Conservation (phyloP, 2,888 invertebrate genomes). For the Phanerotoma sp. region DNA sequence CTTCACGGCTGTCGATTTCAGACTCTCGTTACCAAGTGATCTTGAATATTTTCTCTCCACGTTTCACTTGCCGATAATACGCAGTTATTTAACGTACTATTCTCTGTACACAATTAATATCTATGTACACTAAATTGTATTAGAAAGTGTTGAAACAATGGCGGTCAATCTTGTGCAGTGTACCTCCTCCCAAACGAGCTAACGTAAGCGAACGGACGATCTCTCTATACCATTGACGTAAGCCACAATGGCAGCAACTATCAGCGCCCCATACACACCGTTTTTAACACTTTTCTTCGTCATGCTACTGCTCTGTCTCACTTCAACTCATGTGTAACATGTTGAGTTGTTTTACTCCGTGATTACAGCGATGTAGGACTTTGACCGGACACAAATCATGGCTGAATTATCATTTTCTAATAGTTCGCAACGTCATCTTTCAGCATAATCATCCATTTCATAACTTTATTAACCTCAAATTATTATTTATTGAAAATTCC, state of each 20-base stretch:
- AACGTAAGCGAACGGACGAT: constrained; percentile 34
- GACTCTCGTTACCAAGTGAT: constrained; percentile 10
- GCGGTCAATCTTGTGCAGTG: neutral
- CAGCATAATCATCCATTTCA: no score
- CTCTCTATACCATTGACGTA: constrained; percentile 53
- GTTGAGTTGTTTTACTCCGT: neutral
- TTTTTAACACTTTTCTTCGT: neutral
- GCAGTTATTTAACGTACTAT: neutral
- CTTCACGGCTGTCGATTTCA: constrained; percentile 26
- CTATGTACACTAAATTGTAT: no score
- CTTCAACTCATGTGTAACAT: neutral
- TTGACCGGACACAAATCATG: no score
- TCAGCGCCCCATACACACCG: constrained; percentile 25
- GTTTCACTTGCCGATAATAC: constrained; percentile 34
- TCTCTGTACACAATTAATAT: neutral
- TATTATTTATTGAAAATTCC: no score
- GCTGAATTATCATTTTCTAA: no score
- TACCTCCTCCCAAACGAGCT: neutral
- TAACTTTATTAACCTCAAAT: no score
- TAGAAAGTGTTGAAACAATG: neutral
- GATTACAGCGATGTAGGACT: neutral
- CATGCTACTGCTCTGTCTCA: neutral
- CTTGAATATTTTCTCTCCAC: constrained; percentile 16
- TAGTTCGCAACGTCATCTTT: neutral
- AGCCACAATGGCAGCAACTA: constrained; percentile 50